Percentiles rank a stretch among this genome's conserved stretches.
Conservation (phyloP, 1,140 invertebrate genomes). For the Euwallacea fornicatus region DNA sequence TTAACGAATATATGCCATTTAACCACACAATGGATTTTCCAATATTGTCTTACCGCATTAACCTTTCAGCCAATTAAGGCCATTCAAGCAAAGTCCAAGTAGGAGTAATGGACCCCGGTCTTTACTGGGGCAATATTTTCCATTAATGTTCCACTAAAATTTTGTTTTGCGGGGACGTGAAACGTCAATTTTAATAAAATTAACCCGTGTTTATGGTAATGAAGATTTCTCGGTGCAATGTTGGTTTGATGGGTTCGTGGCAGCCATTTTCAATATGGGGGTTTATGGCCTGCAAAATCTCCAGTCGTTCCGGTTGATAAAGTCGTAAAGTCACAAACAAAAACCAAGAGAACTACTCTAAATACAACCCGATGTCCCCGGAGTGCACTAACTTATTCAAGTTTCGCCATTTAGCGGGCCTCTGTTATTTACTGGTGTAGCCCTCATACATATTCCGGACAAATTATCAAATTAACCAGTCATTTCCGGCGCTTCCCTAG, state of each 20-base stretch:
- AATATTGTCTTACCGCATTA: constrained; percentile 7
- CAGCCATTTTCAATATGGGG: too few species aligned
- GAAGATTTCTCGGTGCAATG: too few species aligned
- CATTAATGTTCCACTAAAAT: not conserved
- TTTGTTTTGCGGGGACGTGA: too few species aligned
- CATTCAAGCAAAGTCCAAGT: not conserved
- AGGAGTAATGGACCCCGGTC: not conserved
- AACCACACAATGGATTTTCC: not conserved
- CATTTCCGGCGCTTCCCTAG: constrained; percentile 32
- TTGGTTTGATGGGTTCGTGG: too few species aligned
- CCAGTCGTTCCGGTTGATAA: constrained; percentile 15
- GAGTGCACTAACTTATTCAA: constrained; percentile 28
- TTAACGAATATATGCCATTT: too few species aligned
- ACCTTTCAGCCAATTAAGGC: not conserved
- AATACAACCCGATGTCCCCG: constrained; percentile 13
- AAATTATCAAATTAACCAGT: constrained; percentile 40
- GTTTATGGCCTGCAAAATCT: not conserved
- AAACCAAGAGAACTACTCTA: constrained; percentile 16
- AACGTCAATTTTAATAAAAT: too few species aligned
- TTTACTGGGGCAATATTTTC: not conserved
- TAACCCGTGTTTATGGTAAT: too few species aligned
- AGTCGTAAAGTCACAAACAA: constrained; percentile 10
- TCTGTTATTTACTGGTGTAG: constrained; percentile 26
- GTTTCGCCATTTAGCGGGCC: constrained; percentile 23
- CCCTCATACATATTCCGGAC: constrained; percentile 36